Evolutionary conservation across 2,113 vertebrate genomes (phyloP).

Genomic region (Lynx canadensis): DNA sequence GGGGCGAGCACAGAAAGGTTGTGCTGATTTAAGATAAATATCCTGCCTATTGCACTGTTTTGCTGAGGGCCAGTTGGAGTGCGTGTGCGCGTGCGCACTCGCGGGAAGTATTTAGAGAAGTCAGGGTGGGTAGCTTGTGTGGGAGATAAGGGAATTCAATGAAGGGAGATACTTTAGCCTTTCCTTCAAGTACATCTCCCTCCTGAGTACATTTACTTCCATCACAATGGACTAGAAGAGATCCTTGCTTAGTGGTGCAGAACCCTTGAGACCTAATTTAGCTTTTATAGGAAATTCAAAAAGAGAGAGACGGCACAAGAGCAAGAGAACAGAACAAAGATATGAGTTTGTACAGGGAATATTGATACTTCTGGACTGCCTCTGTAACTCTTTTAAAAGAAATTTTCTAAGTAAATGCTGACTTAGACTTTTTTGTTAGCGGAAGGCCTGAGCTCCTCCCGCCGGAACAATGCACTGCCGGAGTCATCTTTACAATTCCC

Average conservation of each 20-base stretch:
- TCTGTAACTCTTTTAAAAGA: constrained; percentile 83
- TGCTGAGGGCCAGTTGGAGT: neutral
- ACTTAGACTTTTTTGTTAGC: constrained; percentile 74
- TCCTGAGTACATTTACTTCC: constrained; percentile 86
- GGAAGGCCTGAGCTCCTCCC: constrained; percentile 44
- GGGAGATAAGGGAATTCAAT: constrained; percentile 75
- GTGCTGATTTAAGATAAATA: neutral
- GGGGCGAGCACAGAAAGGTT: neutral
- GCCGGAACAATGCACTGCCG: constrained; percentile 48
- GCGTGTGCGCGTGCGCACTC: neutral
- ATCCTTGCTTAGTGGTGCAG: constrained; percentile 85
- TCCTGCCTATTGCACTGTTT: neutral
- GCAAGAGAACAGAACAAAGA: constrained; percentile 80
- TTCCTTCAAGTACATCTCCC: constrained; percentile 81
- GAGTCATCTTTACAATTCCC: constrained; percentile 58
- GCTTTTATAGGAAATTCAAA: constrained; percentile 88
- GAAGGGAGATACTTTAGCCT: constrained; percentile 80
- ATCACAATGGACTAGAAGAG: constrained; percentile 85
- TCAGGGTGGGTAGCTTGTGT: constrained; percentile 56
- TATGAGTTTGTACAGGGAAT: constrained; percentile 83
- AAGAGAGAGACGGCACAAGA: constrained; percentile 80
- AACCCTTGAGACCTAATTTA: constrained; percentile 88
- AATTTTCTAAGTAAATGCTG: constrained; percentile 84
- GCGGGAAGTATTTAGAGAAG: constrained; percentile 46
- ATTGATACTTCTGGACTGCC: constrained; percentile 85